Evolutionary conservation across 2,888 invertebrate species (phyloP).

Genomic region (Chalcis sispes): DNA sequence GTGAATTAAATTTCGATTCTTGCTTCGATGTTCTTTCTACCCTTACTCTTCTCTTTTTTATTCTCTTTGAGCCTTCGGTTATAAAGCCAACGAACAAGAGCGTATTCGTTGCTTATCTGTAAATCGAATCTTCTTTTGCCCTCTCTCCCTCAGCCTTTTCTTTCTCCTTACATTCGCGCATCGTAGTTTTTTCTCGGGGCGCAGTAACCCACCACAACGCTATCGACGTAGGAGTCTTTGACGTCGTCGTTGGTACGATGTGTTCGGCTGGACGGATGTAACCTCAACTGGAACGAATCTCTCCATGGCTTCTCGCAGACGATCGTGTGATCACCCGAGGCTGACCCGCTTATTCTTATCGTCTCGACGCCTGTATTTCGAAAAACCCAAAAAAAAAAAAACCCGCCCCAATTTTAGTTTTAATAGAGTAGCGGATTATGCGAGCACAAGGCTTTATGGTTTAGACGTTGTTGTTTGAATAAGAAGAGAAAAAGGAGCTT

Average conservation of each 20-base stretch:
- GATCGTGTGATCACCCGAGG: slow-evolving; percentile 71
- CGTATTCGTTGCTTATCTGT: no score
- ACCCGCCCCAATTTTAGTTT: no score
- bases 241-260: slow-evolving; percentile 60
- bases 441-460: no score
- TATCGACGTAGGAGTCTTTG: background rate
- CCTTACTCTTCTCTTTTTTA: no score
- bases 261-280: background rate
- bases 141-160: background rate
- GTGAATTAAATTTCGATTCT: no score
- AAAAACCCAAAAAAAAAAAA: no score
- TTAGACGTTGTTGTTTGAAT: no score
- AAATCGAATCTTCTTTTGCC: slow-evolving; percentile 23
- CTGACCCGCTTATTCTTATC: slow-evolving; percentile 70
- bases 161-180: background rate
- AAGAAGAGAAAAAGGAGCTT: no score
- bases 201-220: slow-evolving; percentile 65
- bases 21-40: no score
- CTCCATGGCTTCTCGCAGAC: slow-evolving; percentile 74
- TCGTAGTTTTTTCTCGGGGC: slow-evolving; percentile 72
- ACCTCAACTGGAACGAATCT: slow-evolving; percentile 32
- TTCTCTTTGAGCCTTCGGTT: no score
- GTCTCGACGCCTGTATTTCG: slow-evolving; percentile 77
- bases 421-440: no score
- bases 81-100: no score